Evolutionary conservation across 53 echinoderm and acorn worm genomes (phyloP).

Genomic region (Zoroaster sp.): DNA sequence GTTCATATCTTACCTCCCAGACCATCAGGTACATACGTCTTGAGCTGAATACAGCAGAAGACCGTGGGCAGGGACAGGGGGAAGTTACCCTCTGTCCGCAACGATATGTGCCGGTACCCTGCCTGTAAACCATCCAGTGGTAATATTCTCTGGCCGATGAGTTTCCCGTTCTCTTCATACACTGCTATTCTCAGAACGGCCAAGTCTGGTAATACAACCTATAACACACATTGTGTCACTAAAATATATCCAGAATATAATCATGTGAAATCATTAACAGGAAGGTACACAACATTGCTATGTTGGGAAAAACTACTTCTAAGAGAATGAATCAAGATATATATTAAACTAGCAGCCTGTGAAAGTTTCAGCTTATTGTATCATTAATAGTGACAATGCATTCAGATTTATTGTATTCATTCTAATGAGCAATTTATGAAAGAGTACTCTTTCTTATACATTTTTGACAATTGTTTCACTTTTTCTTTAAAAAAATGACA

Average conservation of each 20-base stretch:
- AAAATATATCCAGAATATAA: not conserved
- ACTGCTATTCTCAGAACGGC: constrained; percentile 96
- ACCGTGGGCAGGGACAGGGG: constrained; percentile 92
- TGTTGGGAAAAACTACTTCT: too few relatives aligned
- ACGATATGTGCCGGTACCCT: constrained; percentile 96
- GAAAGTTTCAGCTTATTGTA: too few relatives aligned
- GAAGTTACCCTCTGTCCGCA: constrained; percentile 96
- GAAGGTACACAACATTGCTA: not conserved
- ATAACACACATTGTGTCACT: not conserved
- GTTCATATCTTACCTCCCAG: constrained; percentile 79
- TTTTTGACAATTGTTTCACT: too few relatives aligned
- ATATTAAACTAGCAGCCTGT: too few relatives aligned
- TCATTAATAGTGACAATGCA: too few relatives aligned
- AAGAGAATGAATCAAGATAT: too few relatives aligned
- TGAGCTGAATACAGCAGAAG: constrained; percentile 96
- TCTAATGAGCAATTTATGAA: too few relatives aligned
- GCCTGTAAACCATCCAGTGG: constrained; percentile 96
- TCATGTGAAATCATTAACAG: not conserved
- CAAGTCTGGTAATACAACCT: constrained; percentile 97
- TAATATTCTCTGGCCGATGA: constrained; percentile 95
- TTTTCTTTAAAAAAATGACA: too few relatives aligned
- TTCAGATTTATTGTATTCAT: too few relatives aligned
- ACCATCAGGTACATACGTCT: constrained; percentile 97
- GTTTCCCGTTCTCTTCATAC: constrained; percentile 95
- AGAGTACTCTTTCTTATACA: too few relatives aligned